Percentiles rank a stretch among this genome's conserved stretches.
Conservation (phyloP, 2,888 invertebrate species). For the Trissolcus brochymenae region DNA sequence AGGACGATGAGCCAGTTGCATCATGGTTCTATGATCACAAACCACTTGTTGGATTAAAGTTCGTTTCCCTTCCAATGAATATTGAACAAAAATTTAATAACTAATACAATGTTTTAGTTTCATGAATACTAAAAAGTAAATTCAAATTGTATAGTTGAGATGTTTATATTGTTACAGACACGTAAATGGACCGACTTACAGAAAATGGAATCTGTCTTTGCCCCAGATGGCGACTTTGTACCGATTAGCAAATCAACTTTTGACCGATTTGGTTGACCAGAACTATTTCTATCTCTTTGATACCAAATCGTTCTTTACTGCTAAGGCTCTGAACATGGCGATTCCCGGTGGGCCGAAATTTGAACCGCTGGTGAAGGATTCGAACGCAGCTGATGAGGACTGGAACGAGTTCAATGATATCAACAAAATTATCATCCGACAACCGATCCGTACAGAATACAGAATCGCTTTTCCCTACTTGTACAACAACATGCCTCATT, state of each 20-base stretch:
- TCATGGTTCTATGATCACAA: conserved; percentile 99
- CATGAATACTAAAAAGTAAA: background rate
- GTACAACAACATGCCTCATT: conserved; percentile 99
- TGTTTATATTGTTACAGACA: conserved; percentile 77
- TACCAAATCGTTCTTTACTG: conserved; percentile 99
- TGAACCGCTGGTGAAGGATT: conserved; percentile 98
- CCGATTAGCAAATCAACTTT: conserved; percentile 96
- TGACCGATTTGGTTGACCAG: conserved; percentile 98
- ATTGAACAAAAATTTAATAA: background rate
- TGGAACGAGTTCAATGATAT: conserved; percentile 99
- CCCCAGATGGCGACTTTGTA: conserved; percentile 99
- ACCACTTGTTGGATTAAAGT: conserved; percentile 93
- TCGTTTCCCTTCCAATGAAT: background rate
- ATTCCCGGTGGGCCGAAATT: conserved; percentile 99
- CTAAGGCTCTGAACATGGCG: conserved; percentile 99
- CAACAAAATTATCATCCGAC: conserved; percentile 99
- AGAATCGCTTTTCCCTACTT: conserved; percentile 99
- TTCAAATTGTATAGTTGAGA: background rate
- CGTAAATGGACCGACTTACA: conserved; percentile 98
- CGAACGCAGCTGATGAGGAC: conserved; percentile 98
- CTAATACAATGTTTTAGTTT: background rate
- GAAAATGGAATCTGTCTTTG: conserved; percentile 95
- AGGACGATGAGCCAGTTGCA: conserved; percentile 93
- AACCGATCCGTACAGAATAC: conserved; percentile 99
- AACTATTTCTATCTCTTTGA: conserved; percentile 99